Base-by-base conservation (phyloP, 2,888 invertebrate genomes). In the Cosmia pyralina region DNA sequence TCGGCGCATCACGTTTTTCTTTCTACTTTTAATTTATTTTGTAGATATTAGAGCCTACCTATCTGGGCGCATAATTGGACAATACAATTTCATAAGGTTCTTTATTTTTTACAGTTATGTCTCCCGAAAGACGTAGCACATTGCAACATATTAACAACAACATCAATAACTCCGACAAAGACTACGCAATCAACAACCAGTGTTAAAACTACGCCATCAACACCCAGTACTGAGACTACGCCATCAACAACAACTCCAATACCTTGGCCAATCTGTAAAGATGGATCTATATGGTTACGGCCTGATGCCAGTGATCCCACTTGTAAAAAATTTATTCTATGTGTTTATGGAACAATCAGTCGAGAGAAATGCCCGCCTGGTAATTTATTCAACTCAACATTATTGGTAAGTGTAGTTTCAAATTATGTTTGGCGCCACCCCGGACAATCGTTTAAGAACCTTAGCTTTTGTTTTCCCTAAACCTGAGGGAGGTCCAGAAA, bases 31-130 rank as follows among this genome's bases (percentile, higher is more conserved):
- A 38, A 41, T 46, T 64, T n/a, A n/a, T 63, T 34, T n/a, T 4
- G 4, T n/a, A 15, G 19, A 41, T 13, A 5, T 22, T 4, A 28
- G 2, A 19, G 19, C 57, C 13, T 57, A 22, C 19, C 10, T 67
- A 59, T 34, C 7, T 4, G n/a, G 7, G 22, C 13, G 22, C 10
- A 15, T 22, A 46, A n/a, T 17, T 46, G 17, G 11, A 34, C 34
- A 44, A 52, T 28, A 28, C n/a, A n/a, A 1, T 68, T 6, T 50
- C 11, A 34, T 17, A 48, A 6, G 2, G 17, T 59, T 22, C 4
- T 34, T 38, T 53, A 7, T 52, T 28, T 53, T 46, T 68, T 58
- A 41, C 70, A 79, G 79, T 11, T 7, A 15, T 80, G 79, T 65
- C 10, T 80, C 8, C 81, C 79, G 7, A 50, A 65, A 75, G 10